Evolutionary conservation across 2,797 vertebrate species (phyloP), one percentile per base, ranked within the genome.

Genomic region (Pipistrellus kuhlii): DNA sequence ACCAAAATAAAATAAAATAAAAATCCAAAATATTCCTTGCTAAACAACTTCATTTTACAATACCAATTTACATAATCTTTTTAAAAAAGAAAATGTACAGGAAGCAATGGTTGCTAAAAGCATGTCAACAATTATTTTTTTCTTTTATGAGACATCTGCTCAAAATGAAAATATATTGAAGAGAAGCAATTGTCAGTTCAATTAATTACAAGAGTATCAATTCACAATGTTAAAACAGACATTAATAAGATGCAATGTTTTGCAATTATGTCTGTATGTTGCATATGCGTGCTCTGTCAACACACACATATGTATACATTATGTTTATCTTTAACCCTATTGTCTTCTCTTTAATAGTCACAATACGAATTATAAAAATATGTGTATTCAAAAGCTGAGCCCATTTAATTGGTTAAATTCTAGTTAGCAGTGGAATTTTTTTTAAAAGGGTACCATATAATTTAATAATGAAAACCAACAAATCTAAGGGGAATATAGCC

Each of bases 21-120:
- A 88, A 85, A 55, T 83, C 80, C 81, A 98, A 96, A 96, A 94
- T 92, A 96, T 93, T 97, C 91, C 97, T 97, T 95, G 96, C 93
- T 95, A 97, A 97, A 77, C 48, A 84, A 83, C 32, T 96, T 94
- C 69, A 78, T 93, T 95, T 94, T 91, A 92, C 38, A 94, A 80
- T 98, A 93, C 21, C 93, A 95, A 96, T 82, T 96, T 90, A 94
- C 85, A 96, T 95, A 55, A 73, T 94, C 94, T 96, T 96, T 44
- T 94, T 96, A 83, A 87, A 96, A 96, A 89, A 85, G 94, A 94
- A 92, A 93, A 97, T 97, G 97, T 80, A 95, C 51, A 97, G 75
- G 77, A 96, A 96, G 95, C 97, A 94, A 90, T 88, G 71, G 55
- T 96, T 97, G 94, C 95, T 41, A 97, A 90, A 57, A 97, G 77